Percentiles rank a stretch among this genome's conserved stretches.
phyloP scores from a whole-genome alignment of 2,888 invertebrate species.

The Dorcus hopei region DNA sequence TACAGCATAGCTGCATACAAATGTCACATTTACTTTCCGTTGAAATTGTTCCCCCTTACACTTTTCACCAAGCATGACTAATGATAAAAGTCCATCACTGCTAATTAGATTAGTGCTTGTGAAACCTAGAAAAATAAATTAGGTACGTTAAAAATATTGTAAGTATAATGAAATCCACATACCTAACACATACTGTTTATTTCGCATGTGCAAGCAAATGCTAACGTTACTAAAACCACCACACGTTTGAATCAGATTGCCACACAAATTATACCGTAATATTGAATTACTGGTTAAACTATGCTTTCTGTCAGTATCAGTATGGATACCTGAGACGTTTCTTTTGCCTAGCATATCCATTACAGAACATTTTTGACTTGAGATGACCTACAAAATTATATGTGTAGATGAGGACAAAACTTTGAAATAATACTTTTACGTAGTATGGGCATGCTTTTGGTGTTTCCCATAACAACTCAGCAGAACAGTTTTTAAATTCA shows the following conservation, averaged over 20 bases:
- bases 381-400: neutral
- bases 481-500: neutral
- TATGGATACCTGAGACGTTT: neutral
- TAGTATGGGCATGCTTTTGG: slow-evolving; percentile 7
- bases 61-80: neutral
- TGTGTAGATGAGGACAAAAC: neutral
- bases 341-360: neutral
- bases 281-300: neutral
- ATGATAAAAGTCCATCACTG: neutral
- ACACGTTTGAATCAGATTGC: neutral
- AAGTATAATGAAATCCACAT: neutral
- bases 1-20: slow-evolving; percentile 2
- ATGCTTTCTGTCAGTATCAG: neutral
- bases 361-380: neutral
- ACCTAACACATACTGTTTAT: slow-evolving; percentile 3
- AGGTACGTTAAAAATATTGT: no score
- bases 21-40: neutral
- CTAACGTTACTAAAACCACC: neutral
- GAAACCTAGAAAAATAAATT: no score
- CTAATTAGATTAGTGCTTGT: neutral
- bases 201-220: neutral
- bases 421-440: neutral
- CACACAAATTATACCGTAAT: slow-evolving; percentile 4
- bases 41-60: neutral
- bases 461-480: slow-evolving; percentile 7